phyloP scores from a whole-genome alignment of 2,888 invertebrate species.

The Sarcophaga subvicina region DNA sequence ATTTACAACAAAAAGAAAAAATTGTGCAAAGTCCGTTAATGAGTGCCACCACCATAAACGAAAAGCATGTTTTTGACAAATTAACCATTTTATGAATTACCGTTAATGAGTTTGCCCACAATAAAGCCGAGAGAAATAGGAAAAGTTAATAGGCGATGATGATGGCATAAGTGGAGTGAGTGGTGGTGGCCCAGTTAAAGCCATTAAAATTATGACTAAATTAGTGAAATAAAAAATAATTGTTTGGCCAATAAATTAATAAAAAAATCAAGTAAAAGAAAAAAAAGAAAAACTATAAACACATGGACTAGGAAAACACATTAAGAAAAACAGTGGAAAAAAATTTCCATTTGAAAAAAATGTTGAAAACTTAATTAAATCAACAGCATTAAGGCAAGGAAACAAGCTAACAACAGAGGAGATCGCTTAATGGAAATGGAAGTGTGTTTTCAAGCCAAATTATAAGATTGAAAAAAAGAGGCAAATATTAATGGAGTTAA shows the following conservation, averaged over 20 bases:
- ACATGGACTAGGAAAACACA: neutral
- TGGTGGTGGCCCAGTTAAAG: constrained; percentile 34
- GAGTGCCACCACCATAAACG: too few relatives aligned
- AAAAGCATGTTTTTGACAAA: too few relatives aligned
- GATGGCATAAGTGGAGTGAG: neutral
- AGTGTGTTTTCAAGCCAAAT: neutral
- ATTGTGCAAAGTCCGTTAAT: neutral
- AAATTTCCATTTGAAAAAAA: constrained; percentile 21
- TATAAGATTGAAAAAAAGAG: neutral
- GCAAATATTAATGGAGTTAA: neutral
- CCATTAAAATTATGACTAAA: constrained; percentile 46
- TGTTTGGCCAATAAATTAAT: neutral
- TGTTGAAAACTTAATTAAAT: constrained; percentile 66
- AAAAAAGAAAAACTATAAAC: neutral
- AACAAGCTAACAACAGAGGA: neutral
- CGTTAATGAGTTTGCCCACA: too few relatives aligned
- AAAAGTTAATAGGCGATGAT: neutral
- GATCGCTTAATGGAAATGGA: neutral
- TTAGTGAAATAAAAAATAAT: constrained; percentile 47
- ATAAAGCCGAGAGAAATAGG: neutral
- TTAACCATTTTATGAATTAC: neutral
- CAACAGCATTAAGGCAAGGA: constrained; percentile 37
- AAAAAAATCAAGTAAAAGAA: neutral
- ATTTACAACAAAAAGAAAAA: neutral
- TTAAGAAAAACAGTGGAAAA: neutral